These are phyloP conservation scores for Paraplagusia blochii DNA, from an alignment of 2,113 vertebrate species.

Conservation along the genomic window DNA sequence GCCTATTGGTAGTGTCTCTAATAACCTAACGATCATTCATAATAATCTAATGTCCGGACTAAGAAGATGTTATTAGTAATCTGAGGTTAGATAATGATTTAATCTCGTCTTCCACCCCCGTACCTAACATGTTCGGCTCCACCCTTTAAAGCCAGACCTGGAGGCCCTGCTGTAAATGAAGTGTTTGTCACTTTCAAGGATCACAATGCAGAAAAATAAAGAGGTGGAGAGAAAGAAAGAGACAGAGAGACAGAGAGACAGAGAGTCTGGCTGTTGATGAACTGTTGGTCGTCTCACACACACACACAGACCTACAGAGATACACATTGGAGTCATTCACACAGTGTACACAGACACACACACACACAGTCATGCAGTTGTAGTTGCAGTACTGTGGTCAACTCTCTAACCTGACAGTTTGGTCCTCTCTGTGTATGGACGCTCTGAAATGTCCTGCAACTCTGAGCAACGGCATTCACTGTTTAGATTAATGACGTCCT, in stretches of 20 bases:
- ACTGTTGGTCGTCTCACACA: conserved; percentile 21
- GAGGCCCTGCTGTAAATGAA: conserved; percentile 56
- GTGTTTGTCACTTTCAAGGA: conserved; percentile 45
- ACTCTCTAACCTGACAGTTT: conserved; percentile 70
- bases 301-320: conserved; percentile 3
- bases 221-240: conserved; percentile 31
- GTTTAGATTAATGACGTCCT: conserved; percentile 52
- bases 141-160: conserved; percentile 64
- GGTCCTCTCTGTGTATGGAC: conserved; percentile 64
- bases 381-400: conserved; percentile 51
- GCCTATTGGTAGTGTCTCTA: no score
- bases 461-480: conserved; percentile 70
- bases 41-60: no score
- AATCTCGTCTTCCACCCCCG: conserved; percentile 63
- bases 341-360: conserved; percentile 4
- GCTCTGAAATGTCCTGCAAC: conserved; percentile 75
- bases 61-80: no score
- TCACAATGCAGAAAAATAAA: conserved; percentile 61
- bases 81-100: no score
- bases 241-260: conserved; percentile 31
- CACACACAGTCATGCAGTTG: conserved; percentile 64
- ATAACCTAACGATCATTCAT: no score
- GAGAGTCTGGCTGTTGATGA: conserved; percentile 34
- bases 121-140: conserved; percentile 70
- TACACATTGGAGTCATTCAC: conserved; percentile 7